Evolutionary conservation across 1,140 invertebrate species (phyloP).

Genomic region (Listronotus oregonensis): DNA sequence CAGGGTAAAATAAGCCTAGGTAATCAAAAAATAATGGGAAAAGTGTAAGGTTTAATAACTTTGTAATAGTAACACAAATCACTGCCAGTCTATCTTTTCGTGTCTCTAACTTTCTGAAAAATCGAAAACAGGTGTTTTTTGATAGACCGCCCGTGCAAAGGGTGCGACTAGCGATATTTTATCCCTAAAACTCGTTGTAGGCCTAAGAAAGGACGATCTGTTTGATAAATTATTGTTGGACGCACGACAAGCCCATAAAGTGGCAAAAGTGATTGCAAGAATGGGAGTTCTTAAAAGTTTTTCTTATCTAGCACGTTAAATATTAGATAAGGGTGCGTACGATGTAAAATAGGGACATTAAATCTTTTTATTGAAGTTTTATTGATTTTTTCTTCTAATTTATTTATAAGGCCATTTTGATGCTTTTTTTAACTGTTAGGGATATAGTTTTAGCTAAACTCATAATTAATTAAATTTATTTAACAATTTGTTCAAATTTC

Average conservation of each 20-base stretch:
- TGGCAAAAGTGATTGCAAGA: conserved; percentile 22
- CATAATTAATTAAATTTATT: too few species aligned
- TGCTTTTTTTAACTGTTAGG: too few species aligned
- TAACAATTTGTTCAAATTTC: too few species aligned
- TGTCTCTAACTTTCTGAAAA: conserved; percentile 18
- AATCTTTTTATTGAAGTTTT: background rate
- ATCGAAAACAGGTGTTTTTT: conserved; percentile 28
- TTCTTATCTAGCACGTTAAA: conserved; percentile 34
- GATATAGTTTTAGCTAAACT: too few species aligned
- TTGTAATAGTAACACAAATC: background rate
- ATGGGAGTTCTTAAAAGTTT: conserved; percentile 26
- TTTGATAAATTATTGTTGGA: conserved; percentile 39
- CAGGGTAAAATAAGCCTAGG: too few species aligned
- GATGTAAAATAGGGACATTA: conserved; percentile 21
- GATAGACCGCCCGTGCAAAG: conserved; percentile 23
- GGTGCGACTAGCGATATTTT: conserved; percentile 26
- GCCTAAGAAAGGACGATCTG: conserved; percentile 23
- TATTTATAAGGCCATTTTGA: too few species aligned
- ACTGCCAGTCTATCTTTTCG: conserved; percentile 3
- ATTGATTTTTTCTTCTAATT: too few species aligned
- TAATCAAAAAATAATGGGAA: too few species aligned
- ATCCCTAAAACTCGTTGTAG: conserved; percentile 6
- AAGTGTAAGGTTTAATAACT: too few species aligned
- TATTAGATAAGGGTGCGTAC: conserved; percentile 35
- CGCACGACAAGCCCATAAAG: conserved; percentile 28